phyloP scores from a whole-genome alignment of 1,140 invertebrate species.

The Drosophila pectinifera region DNA sequence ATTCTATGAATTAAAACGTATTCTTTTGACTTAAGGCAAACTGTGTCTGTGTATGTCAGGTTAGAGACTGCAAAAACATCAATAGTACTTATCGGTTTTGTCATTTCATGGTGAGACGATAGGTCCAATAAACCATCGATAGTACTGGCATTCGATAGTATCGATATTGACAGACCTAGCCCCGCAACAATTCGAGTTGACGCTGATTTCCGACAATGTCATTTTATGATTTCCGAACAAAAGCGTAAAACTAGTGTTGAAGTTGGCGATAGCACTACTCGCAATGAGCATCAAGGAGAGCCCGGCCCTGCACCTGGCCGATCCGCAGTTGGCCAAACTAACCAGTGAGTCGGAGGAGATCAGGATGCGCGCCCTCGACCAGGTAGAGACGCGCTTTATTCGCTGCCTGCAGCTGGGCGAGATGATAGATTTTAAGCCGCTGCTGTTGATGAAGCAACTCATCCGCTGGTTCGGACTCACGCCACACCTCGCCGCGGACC shows the following conservation, averaged over 20 bases:
- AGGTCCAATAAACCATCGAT: not conserved
- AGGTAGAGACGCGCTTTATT: conserved; percentile 61
- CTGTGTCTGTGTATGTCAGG: too few species aligned
- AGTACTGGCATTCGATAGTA: not conserved
- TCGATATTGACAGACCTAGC: not conserved
- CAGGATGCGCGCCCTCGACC: conserved; percentile 71
- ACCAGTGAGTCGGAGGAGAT: conserved; percentile 71
- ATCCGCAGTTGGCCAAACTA: conserved; percentile 56
- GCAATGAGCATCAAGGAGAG: conserved; percentile 7
- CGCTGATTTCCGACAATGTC: conserved; percentile 20
- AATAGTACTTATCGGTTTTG: too few species aligned
- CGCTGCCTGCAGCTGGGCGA: conserved; percentile 53
- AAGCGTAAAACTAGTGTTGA: not conserved
- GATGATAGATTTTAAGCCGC: conserved; percentile 57
- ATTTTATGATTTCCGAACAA: not conserved
- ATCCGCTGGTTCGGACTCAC: conserved; percentile 75
- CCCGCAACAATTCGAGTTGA: conserved; percentile 17
- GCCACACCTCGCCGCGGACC: conserved; percentile 45
- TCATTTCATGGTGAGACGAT: too few species aligned
- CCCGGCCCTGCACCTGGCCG: conserved; percentile 18
- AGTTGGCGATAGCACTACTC: not conserved
- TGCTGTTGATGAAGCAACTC: conserved; percentile 68
- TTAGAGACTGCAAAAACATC: too few species aligned
- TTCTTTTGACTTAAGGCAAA: too few species aligned
- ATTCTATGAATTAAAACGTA: too few species aligned